Evolutionary conservation across 2,888 invertebrate species (phyloP), one percentile per base, ranked within the genome.

Genomic region (Callosobruchus maculatus): DNA sequence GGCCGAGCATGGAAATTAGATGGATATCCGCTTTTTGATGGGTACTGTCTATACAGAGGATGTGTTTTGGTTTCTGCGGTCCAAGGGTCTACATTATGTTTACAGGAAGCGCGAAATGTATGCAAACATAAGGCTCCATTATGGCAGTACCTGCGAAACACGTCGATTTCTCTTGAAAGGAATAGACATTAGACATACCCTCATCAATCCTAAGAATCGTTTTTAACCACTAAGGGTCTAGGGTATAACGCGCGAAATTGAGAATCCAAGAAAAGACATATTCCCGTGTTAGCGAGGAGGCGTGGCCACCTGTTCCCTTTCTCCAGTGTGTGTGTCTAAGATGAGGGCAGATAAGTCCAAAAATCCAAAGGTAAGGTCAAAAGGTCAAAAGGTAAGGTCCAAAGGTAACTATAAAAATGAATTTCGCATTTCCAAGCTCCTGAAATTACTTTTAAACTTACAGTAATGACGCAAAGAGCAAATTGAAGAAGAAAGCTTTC

Each of bases 1-100:
- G 73, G 74, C 73, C 73, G 72, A 30, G 80, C 67, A 81, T 80
- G 78, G 72, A 82, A 82, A 83, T 83, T 82, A 80, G 81, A 76
- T 76, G 79, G 80, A 82, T 83, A 74, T 83, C 82, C 82, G 81
- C 73, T 70, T 20, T 71, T 67, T 30, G 67, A 71, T 20, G 70
- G 30, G 31, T 49, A 49, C 49, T 49, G 49, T 49, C 49, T 49
- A 49, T 49, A 73, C 75, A 76, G 75, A 77, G 72, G 76, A 68
- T 71, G 68, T 72, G 70, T 75, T 76, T 67, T 67, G 73, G 68
- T 77, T 77, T 73, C n/a, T 49, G 67, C 67, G 22, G 31, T 73
- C 66, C 22, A 26, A 26, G 69, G 49, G 70, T 72, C 26, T 13
- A 26, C 30, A 26, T 67, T 69, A 21, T 69, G 74, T 30, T 22